Conservation (phyloP, 1,140 invertebrate genomes). For the Drosophila persimilis region DNA sequence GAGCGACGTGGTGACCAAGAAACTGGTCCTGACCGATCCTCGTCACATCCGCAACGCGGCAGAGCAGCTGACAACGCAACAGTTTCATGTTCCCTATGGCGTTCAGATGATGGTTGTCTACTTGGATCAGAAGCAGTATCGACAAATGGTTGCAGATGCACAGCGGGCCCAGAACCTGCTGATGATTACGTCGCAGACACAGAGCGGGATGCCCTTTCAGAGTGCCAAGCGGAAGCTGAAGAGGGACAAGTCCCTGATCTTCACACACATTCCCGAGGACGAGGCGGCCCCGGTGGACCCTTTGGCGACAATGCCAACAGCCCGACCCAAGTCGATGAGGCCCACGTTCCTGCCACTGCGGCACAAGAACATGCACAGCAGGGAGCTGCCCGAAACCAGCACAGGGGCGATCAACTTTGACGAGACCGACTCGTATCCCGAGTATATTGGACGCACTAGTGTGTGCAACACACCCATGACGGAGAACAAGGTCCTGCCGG, state of each 20-base stretch:
- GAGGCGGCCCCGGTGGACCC: conserved; percentile 57
- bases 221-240: conserved; percentile 86
- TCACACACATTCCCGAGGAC: conserved; percentile 91
- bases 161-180: conserved; percentile 73
- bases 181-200: conserved; percentile 60
- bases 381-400: conserved; percentile 84
- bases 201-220: conserved; percentile 62
- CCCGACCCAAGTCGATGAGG: conserved; percentile 73
- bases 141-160: conserved; percentile 82
- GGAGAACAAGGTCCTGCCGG: conserved; percentile 89
- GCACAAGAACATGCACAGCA: conserved; percentile 84
- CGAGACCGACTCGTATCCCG: conserved; percentile 81
- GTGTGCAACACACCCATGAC: conserved; percentile 90
- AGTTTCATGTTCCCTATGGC: conserved; percentile 89
- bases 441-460: conserved; percentile 87
- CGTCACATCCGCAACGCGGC: conserved; percentile 91
- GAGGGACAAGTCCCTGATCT: conserved; percentile 89
- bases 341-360: conserved; percentile 85
- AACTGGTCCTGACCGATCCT: conserved; percentile 90
- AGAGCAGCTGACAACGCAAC: conserved; percentile 85
- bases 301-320: conserved; percentile 37
- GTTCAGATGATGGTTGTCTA: conserved; percentile 91
- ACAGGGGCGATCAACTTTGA: conserved; percentile 82
- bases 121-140: conserved; percentile 86
- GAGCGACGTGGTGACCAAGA: conserved; percentile 88